These are phyloP conservation scores for Drosophila greeni DNA, from an alignment of 2,888 invertebrate species.

Conservation along the genomic window DNA sequence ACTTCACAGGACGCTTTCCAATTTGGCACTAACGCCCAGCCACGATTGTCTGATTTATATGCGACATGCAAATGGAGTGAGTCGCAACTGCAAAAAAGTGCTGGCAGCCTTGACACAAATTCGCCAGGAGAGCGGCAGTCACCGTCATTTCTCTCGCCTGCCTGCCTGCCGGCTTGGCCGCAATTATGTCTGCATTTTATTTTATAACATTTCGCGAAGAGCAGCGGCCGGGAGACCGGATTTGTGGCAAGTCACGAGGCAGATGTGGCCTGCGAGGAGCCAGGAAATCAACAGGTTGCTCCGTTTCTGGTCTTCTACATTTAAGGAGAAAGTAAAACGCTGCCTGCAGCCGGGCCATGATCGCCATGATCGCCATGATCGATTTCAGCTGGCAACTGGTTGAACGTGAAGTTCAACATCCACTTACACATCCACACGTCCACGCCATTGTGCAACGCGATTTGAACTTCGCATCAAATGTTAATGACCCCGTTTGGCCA, in stretches of 20 bases:
- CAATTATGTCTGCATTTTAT: conserved; percentile 63
- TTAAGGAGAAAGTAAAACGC: conserved; percentile 70
- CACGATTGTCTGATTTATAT: conserved; percentile 35
- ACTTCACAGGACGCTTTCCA: conserved; percentile 47
- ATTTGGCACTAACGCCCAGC: conserved; percentile 47
- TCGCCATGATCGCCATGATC: conserved; percentile 21
- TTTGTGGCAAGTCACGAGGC: conserved; percentile 63
- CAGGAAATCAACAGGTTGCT: conserved; percentile 67
- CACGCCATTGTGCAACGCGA: conserved; percentile 55
- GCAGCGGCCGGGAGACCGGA: conserved; percentile 51
- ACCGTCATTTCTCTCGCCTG: conserved; percentile 27
- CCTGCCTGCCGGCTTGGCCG: conserved; percentile 16
- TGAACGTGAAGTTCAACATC: conserved; percentile 57
- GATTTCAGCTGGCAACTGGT: conserved; percentile 56
- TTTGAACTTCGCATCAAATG: conserved; percentile 59
- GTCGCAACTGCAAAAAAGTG: conserved; percentile 29
- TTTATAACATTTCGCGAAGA: conserved; percentile 51
- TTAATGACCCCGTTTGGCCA: conserved; percentile 62
- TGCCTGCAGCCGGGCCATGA: conserved; percentile 12
- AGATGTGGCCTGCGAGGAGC: conserved; percentile 51
- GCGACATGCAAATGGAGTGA: conserved; percentile 53
- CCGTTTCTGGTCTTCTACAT: conserved; percentile 62
- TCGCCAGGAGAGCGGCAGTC: conserved; percentile 37
- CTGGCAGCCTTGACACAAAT: conserved; percentile 69
- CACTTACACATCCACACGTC: conserved; percentile 23